phyloP scores from a whole-genome alignment of 2,113 vertebrate genomes.

The Camarhynchus parvulus region DNA sequence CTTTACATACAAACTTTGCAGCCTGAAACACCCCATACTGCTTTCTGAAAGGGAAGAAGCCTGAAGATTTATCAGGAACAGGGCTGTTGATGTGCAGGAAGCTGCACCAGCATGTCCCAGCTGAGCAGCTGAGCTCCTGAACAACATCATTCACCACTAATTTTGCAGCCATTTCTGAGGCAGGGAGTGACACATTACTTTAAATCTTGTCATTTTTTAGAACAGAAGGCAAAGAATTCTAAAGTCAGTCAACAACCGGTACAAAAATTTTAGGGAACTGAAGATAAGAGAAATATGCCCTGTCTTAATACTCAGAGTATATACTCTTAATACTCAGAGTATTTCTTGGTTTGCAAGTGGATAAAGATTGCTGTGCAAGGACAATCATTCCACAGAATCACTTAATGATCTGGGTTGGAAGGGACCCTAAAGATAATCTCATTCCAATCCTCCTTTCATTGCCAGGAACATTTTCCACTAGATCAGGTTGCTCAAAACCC shows the following conservation, averaged over 20 bases:
- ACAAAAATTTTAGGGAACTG: neutral
- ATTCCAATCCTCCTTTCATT: neutral
- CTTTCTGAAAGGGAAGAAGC: neutral
- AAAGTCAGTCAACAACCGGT: neutral
- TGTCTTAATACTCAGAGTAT: neutral
- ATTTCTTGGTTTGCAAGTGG: neutral
- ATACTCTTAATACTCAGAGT: neutral
- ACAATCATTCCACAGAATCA: neutral
- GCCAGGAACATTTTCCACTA: neutral
- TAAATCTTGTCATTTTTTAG: neutral
- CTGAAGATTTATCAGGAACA: neutral
- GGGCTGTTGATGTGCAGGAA: neutral
- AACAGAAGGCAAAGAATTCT: neutral
- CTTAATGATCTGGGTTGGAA: neutral
- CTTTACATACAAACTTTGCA: conserved; percentile 37
- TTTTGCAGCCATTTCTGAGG: neutral
- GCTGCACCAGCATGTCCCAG: neutral
- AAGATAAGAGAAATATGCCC: neutral
- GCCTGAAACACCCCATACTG: neutral
- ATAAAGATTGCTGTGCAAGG: neutral
- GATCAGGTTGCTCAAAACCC: neutral
- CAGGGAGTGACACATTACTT: neutral
- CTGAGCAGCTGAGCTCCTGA: neutral
- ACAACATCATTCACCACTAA: neutral
- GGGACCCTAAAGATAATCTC: neutral